Conservation (phyloP, 2,888 invertebrate genomes). For the Sinelater perroti region DNA sequence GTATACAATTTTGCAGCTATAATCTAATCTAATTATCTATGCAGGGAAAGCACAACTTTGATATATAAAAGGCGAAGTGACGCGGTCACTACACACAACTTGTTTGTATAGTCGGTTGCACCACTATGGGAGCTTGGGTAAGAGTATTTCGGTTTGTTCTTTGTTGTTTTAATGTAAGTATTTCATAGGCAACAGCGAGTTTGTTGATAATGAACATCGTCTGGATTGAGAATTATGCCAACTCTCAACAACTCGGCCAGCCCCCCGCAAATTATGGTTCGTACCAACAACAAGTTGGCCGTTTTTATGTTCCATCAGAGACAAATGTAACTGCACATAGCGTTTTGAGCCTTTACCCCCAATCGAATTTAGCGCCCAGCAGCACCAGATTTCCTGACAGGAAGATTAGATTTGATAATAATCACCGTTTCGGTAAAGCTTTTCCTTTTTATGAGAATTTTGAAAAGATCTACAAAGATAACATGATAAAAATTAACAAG, state of each 20-base stretch:
- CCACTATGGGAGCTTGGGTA: constrained; percentile 25
- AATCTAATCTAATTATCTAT: too few relatives aligned
- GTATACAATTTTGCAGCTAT: too few relatives aligned
- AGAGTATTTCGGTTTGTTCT: constrained; percentile 1
- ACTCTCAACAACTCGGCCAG: not conserved
- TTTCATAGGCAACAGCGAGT: constrained; percentile 18
- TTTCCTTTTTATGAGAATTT: not conserved
- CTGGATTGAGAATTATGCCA: not conserved
- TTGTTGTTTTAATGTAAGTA: constrained; percentile 1
- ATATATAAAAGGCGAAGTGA: constrained; percentile 16
- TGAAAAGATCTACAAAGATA: not conserved
- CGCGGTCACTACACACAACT: not conserved
- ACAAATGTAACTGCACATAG: too few relatives aligned
- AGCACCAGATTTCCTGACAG: not conserved
- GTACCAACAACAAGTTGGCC: too few relatives aligned
- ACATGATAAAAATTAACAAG: too few relatives aligned
- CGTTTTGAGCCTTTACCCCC: constrained; percentile 4
- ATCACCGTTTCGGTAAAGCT: not conserved
- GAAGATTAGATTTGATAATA: not conserved
- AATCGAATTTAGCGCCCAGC: not conserved
- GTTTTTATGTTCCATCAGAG: too few relatives aligned
- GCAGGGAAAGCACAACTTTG: constrained; percentile 23
- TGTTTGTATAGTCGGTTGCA: not conserved
- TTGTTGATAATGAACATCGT: constrained; percentile 3
- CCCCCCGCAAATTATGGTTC: too few relatives aligned